A percentile compares a stretch with the other conserved stretches of the same genome.
Conservation (phyloP, 2,888 invertebrate species). For the Hesperia comma region DNA sequence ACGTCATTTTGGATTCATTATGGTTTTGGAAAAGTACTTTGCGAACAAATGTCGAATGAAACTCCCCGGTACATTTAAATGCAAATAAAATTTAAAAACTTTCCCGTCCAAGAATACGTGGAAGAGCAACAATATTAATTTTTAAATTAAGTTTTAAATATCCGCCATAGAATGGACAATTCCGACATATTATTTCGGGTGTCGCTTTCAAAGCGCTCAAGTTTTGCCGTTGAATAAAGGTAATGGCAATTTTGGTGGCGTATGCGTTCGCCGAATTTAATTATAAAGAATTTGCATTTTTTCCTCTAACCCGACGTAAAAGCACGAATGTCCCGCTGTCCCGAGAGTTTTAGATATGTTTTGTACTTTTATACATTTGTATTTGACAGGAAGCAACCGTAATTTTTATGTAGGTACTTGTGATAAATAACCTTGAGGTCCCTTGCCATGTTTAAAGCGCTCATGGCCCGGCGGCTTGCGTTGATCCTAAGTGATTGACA, state of each 20-base stretch:
- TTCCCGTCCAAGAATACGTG: too few relatives aligned
- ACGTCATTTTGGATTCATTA: too few relatives aligned
- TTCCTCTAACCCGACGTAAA: slow-evolving; percentile 44
- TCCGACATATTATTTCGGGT: slow-evolving; percentile 22
- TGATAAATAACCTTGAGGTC: too few relatives aligned
- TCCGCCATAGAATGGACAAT: slow-evolving; percentile 18
- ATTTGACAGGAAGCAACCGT: not conserved
- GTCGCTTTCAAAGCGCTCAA: slow-evolving; percentile 34
- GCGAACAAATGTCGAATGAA: too few relatives aligned
- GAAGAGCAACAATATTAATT: not conserved
- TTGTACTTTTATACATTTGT: slow-evolving; percentile 12
- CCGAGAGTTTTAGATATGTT: slow-evolving; percentile 34
- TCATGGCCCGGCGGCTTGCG: too few relatives aligned
- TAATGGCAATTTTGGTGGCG: slow-evolving; percentile 58
- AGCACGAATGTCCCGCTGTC: slow-evolving; percentile 29
- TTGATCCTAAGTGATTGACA: too few relatives aligned
- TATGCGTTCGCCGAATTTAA: slow-evolving; percentile 67
- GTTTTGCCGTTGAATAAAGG: slow-evolving; percentile 36
- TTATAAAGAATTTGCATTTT: slow-evolving; percentile 72
- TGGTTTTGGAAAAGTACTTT: too few relatives aligned
- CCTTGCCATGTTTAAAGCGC: too few relatives aligned
- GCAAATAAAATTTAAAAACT: too few relatives aligned
- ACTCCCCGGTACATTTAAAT: too few relatives aligned
- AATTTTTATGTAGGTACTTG: not conserved
- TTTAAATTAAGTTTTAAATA: slow-evolving; percentile 8